Base-by-base conservation (phyloP, 2,888 invertebrate genomes). In the Dryobota labecula region DNA sequence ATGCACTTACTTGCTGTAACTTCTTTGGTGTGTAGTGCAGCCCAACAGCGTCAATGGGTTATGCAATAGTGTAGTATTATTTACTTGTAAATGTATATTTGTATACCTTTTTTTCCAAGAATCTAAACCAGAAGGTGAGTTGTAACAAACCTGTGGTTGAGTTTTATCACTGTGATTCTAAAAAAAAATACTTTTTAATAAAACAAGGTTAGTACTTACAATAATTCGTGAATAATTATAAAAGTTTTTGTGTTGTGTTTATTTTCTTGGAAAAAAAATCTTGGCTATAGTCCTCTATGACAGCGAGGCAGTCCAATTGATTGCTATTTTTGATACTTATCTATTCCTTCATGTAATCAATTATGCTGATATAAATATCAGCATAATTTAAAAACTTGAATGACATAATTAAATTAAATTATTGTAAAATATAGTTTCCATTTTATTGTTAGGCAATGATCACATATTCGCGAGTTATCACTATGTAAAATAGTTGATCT, bases 241-340 rank as follows among this genome's bases (percentile, higher is more conserved):
- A 18, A 8, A 33, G 33, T 15, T 60, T 62, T 27, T 73, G 11
- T 30, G 5, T 3, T 36, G n/a, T 47, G 24, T 53, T 80, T 80
- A 49, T 33, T 41, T 75, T 54, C 63, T 73, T 76, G 64, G 47
- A 63, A 53, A 78, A 33, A 58, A n/a, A 30, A 9, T 60, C 41
- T 73, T 60, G 24, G 41, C 49, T 27, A 13, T 43, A 71, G 27
- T 33, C 41, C 73, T 49, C 24, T 20, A 33, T 8, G n/a, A 33
- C 43, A 53, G 6, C 38, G 30, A 43, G 65, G 36, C 33, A 56
- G 80, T 61, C 75, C 75, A 80, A 30, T 60, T 13, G 54, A 74
- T 64, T 36, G 47, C 64, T 56, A 80, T 76, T 64, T 76, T 76
- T 76, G 54, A 76, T 76, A 76, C 43, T 27, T 60, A 64, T 57